These are phyloP conservation scores for Sardina pilchardus DNA, from an alignment of 2,113 vertebrate genomes.

Conservation along the genomic window DNA sequence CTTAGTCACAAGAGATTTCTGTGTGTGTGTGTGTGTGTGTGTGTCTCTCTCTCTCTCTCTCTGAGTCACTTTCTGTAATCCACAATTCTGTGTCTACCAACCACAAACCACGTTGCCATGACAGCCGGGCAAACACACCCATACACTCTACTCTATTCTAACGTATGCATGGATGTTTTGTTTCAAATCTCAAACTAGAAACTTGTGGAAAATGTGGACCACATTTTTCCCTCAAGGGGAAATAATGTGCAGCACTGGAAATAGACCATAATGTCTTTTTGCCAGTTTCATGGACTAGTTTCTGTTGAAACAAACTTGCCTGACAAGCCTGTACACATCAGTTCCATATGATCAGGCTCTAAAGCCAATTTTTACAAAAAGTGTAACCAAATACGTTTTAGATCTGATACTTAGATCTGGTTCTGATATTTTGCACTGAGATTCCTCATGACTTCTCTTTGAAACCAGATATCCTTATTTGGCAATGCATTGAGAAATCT, in stretches of 20 bases:
- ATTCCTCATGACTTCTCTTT: neutral
- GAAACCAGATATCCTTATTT: neutral
- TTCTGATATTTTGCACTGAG: neutral
- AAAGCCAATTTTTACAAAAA: neutral
- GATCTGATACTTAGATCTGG: neutral
- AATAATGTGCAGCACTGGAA: neutral
- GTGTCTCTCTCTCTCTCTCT: slow-evolving; percentile 13
- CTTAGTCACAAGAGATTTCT: slow-evolving; percentile 3
- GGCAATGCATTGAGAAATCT: neutral
- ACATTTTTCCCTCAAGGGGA: neutral
- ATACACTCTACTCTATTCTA: neutral
- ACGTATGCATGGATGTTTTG: neutral
- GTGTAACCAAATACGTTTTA: neutral
- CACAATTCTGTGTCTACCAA: neutral
- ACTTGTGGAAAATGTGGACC: neutral
- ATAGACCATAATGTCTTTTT: neutral
- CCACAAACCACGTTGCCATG: slow-evolving; percentile 11
- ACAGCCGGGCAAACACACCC: neutral
- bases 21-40: too few species aligned
- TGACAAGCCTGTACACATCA: neutral
- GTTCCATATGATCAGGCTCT: neutral
- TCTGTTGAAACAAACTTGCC: neutral
- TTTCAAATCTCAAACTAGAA: neutral
- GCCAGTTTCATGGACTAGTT: neutral
- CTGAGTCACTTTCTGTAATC: slow-evolving; percentile 16